Conservation (phyloP, 1,140 invertebrate species). For the Drosophila punjabiensis region DNA sequence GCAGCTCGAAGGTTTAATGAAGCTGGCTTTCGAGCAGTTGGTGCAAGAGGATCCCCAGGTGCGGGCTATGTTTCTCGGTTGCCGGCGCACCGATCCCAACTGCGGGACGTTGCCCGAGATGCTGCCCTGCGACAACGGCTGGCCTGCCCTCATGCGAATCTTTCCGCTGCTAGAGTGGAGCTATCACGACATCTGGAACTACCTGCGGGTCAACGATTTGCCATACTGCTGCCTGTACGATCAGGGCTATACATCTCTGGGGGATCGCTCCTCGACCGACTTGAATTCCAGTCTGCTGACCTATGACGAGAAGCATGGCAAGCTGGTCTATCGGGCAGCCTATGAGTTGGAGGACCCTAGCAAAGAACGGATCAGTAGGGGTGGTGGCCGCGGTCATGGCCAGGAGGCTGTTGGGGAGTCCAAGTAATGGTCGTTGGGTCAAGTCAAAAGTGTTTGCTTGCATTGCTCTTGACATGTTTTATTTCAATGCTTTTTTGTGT, state of each 20-base stretch:
- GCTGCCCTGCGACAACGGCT: constrained; percentile 92
- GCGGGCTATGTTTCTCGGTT: constrained; percentile 95
- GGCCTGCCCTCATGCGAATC: constrained; percentile 95
- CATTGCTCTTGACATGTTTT: constrained; percentile 30
- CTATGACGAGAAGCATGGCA: constrained; percentile 60
- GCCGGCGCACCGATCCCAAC: constrained; percentile 92
- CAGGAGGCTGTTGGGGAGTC: not conserved
- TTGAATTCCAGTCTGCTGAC: constrained; percentile 91
- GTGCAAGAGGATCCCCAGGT: constrained; percentile 88
- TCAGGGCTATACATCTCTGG: constrained; percentile 95
- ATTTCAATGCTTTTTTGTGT: constrained; percentile 1
- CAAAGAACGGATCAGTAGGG: constrained; percentile 48
- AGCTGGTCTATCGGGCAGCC: constrained; percentile 90
- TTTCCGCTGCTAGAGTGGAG: constrained; percentile 95
- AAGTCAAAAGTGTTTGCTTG: constrained; percentile 8
- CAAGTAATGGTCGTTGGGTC: constrained; percentile 14
- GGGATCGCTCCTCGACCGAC: constrained; percentile 90
- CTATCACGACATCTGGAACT: constrained; percentile 95
- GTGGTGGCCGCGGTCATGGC: constrained; percentile 7
- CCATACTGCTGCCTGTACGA: constrained; percentile 97
- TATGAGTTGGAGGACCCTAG: constrained; percentile 89
- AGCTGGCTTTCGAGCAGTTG: constrained; percentile 88
- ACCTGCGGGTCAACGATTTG: constrained; percentile 90
- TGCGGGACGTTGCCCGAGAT: constrained; percentile 20
- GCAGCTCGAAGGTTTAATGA: constrained; percentile 89